These are phyloP conservation scores for Streptopelia turtur DNA, from an alignment of 2,797 vertebrate species.

Conservation along the genomic window DNA sequence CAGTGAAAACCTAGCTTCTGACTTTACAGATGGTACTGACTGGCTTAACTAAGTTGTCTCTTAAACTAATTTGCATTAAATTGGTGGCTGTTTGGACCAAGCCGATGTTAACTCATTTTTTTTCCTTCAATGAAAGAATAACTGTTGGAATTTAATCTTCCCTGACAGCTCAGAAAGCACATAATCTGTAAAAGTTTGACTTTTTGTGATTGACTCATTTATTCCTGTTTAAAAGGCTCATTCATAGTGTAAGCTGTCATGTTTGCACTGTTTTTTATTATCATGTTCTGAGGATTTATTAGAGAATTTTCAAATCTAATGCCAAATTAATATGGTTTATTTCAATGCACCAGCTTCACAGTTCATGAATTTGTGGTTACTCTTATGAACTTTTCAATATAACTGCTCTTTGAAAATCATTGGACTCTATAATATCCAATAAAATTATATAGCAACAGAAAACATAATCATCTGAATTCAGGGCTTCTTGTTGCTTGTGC, in stretches of 20 bases:
- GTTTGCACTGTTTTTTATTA: slow-evolving; percentile 47
- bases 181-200: not conserved
- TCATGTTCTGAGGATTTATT: slow-evolving; percentile 53
- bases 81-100: not conserved
- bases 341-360: slow-evolving; percentile 60
- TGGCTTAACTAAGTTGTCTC: not conserved
- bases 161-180: not conserved
- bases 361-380: slow-evolving; percentile 59
- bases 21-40: not conserved
- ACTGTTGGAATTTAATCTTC: not conserved
- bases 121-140: not conserved
- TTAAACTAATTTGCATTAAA: not conserved
- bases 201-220: slow-evolving; percentile 24
- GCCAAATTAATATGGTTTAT: slow-evolving; percentile 70
- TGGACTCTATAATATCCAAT: slow-evolving; percentile 21
- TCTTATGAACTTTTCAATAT: slow-evolving; percentile 62
- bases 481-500: not conserved
- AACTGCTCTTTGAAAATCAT: slow-evolving; percentile 60
- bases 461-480: not conserved
- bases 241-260: slow-evolving; percentile 14
- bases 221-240: slow-evolving; percentile 18
- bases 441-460: slow-evolving; percentile 30
- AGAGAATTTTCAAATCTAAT: slow-evolving; percentile 56
- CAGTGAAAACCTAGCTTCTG: not conserved
- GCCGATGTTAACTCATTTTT: not conserved